phyloP scores from a whole-genome alignment of 2,888 invertebrate species.

The Mayetiola destructor region DNA sequence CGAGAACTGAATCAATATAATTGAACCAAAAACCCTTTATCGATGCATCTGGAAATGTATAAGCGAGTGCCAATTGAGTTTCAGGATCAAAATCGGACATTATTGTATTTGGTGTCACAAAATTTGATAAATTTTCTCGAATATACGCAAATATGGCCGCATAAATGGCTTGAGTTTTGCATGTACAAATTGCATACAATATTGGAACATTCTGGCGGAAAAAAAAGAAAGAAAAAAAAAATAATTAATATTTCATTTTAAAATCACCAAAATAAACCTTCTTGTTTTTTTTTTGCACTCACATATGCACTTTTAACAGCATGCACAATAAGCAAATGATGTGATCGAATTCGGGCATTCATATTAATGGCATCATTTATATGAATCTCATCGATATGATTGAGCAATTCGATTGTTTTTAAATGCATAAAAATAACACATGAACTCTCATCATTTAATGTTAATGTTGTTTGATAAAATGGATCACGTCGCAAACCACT shows the following conservation, averaged over 20 bases:
- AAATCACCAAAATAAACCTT: too few species aligned
- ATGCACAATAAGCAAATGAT: constrained; percentile 22
- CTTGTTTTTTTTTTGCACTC: background rate
- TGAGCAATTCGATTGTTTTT: constrained; percentile 21
- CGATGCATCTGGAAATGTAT: constrained; percentile 22
- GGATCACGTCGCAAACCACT: constrained; percentile 22
- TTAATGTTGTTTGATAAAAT: constrained; percentile 23
- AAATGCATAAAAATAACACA: constrained; percentile 24
- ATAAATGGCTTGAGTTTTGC: constrained; percentile 21
- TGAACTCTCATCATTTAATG: constrained; percentile 19
- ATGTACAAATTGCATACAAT: constrained; percentile 21
- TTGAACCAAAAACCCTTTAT: constrained; percentile 25
- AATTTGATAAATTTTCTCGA: constrained; percentile 20
- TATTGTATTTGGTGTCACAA: constrained; percentile 21
- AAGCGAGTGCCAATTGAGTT: constrained; percentile 21
- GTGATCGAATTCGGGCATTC: constrained; percentile 20
- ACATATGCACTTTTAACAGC: constrained; percentile 22
- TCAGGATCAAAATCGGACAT: constrained; percentile 22
- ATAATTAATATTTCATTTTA: background rate
- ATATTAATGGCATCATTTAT: constrained; percentile 22
- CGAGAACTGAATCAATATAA: constrained; percentile 22
- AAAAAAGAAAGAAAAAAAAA: too few species aligned
- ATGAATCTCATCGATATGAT: constrained; percentile 23
- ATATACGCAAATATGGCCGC: constrained; percentile 22
- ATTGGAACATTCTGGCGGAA: constrained; percentile 22